Conservation (phyloP, 2,888 invertebrate species). For the Kryphioiulus occultus region DNA sequence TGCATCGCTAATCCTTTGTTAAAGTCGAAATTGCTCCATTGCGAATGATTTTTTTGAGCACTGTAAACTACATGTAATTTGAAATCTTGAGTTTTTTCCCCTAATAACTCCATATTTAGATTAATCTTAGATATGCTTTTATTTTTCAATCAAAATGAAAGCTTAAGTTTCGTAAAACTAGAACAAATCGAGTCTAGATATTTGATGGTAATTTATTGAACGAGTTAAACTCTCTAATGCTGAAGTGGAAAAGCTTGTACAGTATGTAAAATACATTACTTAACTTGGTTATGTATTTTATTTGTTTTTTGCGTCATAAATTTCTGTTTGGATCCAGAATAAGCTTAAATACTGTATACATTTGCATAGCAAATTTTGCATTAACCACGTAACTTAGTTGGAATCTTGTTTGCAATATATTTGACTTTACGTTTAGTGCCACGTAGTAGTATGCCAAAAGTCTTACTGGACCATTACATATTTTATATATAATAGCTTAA, state of each 20-base stretch:
- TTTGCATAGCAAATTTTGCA: too few species aligned
- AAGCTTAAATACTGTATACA: too few species aligned
- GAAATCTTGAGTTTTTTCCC: neutral
- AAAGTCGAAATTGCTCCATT: neutral
- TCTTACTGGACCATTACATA: too few species aligned
- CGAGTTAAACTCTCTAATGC: neutral
- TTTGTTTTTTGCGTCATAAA: neutral
- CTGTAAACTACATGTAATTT: neutral
- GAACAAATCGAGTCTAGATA: neutral
- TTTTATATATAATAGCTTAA: too few species aligned
- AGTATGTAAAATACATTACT: neutral
- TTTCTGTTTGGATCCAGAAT: too few species aligned
- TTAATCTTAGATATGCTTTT: neutral
- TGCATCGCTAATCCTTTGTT: neutral
- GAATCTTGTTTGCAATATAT: too few species aligned
- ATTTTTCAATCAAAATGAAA: neutral
- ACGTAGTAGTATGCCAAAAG: too few species aligned
- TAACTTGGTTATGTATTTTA: neutral
- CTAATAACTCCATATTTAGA: neutral
- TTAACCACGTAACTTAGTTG: too few species aligned
- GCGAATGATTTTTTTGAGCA: neutral
- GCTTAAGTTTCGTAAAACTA: neutral
- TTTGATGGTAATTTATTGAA: neutral
- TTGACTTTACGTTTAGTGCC: too few species aligned
- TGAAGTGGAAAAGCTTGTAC: neutral